Evolutionary conservation across 2,113 vertebrate genomes (phyloP).

Genomic region (Grallaria varia): DNA sequence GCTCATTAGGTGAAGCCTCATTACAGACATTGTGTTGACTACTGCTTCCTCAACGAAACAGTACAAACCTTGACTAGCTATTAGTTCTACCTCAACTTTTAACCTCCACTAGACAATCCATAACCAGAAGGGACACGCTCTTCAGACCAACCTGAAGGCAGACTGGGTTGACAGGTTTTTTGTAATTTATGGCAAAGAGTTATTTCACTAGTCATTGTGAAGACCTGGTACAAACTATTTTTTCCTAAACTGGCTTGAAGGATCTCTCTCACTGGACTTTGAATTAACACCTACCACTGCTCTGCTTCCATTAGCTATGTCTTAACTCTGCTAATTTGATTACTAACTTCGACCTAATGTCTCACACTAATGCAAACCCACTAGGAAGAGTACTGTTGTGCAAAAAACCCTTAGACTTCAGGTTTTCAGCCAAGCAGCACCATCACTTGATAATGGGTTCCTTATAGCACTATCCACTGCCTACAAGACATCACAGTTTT

Average conservation of each 20-base stretch:
- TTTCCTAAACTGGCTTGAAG: neutral
- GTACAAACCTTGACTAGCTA: neutral
- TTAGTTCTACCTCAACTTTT: neutral
- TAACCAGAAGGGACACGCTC: neutral
- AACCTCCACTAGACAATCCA: neutral
- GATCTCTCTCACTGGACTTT: neutral
- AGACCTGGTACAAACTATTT: neutral
- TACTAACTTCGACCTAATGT: neutral
- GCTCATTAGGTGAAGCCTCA: neutral
- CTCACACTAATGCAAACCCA: neutral
- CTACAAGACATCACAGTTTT: neutral
- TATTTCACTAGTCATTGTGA: neutral
- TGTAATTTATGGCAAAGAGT: neutral
- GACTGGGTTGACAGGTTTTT: neutral
- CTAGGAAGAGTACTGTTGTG: neutral
- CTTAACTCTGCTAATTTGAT: neutral
- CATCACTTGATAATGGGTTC: fast-evolving
- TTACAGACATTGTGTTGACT: neutral
- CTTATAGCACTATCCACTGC: neutral
- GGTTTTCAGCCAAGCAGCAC: neutral
- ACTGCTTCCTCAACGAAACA: neutral
- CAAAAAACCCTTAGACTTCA: neutral
- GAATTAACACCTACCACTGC: neutral
- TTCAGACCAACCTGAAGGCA: neutral
- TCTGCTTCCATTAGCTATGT: neutral